Percentiles rank a stretch among this genome's conserved stretches.
Conservation (phyloP, 2,113 vertebrate species). For the Pseudopipra pipra region DNA sequence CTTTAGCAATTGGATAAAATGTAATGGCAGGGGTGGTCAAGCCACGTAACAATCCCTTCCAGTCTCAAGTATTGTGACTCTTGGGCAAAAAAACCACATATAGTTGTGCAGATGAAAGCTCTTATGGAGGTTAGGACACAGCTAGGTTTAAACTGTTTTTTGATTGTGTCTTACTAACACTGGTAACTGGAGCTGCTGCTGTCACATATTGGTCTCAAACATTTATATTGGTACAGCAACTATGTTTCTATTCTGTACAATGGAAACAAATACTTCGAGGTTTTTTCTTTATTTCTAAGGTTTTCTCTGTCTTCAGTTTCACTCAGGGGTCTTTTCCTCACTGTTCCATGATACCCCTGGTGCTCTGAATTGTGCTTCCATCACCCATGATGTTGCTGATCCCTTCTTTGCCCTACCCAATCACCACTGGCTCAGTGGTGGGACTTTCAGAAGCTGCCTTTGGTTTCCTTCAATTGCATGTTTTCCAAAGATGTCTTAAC, state of each 20-base stretch:
- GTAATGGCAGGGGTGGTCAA: neutral
- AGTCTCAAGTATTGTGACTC: neutral
- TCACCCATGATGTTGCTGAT: neutral
- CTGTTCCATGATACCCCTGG: neutral
- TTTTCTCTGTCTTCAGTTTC: neutral
- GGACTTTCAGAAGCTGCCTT: neutral
- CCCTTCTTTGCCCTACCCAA: neutral
- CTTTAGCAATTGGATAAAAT: neutral
- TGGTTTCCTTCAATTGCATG: neutral
- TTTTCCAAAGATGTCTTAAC: neutral
- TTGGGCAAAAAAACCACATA: neutral
- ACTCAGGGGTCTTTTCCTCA: neutral
- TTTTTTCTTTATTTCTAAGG: neutral
- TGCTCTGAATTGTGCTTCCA: neutral
- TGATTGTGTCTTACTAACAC: neutral
- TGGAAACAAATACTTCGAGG: neutral
- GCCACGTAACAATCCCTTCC: neutral
- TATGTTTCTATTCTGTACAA: neutral
- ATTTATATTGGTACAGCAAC: neutral
- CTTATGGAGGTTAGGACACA: neutral
- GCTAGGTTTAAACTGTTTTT: neutral
- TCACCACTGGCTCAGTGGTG: rapidly evolving
- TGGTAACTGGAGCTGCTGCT: neutral
- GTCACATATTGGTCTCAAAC: neutral
- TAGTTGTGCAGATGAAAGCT: neutral